Evolutionary conservation across 2,888 invertebrate species (phyloP).

Genomic region (Lasioglossum oenotherae): DNA sequence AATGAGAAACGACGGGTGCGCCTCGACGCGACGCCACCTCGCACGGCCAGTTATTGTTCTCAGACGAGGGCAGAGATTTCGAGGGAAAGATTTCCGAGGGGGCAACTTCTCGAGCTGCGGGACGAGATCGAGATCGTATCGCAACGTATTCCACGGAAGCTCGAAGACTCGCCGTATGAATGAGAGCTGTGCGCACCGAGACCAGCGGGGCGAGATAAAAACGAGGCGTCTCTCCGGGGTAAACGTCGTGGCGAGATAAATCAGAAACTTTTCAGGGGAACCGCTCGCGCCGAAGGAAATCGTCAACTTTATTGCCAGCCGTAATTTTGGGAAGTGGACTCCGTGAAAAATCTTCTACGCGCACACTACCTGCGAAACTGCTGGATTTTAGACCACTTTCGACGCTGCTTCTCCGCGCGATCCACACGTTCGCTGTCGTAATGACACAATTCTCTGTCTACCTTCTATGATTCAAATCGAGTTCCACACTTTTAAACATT

Average conservation of each 20-base stretch:
- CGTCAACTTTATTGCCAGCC: conserved; percentile 18
- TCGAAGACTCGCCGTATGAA: conserved; percentile 50
- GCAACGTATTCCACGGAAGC: conserved; percentile 43
- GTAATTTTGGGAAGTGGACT: conserved; percentile 31
- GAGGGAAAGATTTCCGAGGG: conserved; percentile 64
- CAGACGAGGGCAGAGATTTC: conserved; percentile 61
- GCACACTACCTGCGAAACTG: neutral
- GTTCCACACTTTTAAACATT: neutral
- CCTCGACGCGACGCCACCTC: conserved; percentile 43
- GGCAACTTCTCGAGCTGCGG: conserved; percentile 36
- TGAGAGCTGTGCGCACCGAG: conserved; percentile 43
- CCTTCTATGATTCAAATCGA: neutral
- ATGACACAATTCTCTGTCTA: neutral
- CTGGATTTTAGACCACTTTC: neutral
- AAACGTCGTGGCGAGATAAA: conserved; percentile 51
- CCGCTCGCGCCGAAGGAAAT: neutral
- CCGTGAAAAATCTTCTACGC: no score
- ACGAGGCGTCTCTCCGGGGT: conserved; percentile 31
- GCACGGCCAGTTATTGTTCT: conserved; percentile 67
- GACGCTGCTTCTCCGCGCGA: neutral
- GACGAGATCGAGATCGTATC: conserved; percentile 62
- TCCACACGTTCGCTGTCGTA: no score
- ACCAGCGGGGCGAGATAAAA: conserved; percentile 39
- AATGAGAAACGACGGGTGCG: conserved; percentile 73
- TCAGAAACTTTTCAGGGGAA: conserved; percentile 40